Evolutionary conservation across 2,888 invertebrate species (phyloP).

Genomic region (Pilophorus perplexus): DNA sequence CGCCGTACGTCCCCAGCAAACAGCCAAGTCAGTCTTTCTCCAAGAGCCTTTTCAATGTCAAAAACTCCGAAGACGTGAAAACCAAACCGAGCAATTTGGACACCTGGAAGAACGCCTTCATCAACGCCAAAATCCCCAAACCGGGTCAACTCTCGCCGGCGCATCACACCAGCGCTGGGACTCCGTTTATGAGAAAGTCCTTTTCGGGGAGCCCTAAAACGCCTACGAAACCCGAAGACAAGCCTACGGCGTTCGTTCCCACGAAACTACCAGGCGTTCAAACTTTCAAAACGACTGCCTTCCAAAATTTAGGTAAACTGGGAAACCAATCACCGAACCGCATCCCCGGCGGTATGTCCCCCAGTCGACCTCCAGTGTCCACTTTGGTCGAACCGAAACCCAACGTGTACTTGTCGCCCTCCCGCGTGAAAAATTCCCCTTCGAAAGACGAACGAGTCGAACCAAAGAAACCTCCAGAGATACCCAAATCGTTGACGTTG

Average conservation of each 20-base stretch:
- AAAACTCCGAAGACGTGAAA: constrained; percentile 20
- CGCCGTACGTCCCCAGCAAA: constrained; percentile 8
- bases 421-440: constrained; percentile 16
- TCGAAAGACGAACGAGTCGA: constrained; percentile 32
- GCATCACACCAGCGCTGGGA: constrained; percentile 41
- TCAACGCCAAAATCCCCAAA: constrained; percentile 49
- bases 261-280: constrained; percentile 26
- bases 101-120: constrained; percentile 49
- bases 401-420: constrained; percentile 8
- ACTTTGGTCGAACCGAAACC: constrained; percentile 2
- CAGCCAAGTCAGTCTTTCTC: not conserved
- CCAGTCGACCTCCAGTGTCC: not conserved
- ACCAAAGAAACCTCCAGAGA: not conserved
- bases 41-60: constrained; percentile 6
- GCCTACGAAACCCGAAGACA: constrained; percentile 26
- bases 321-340: constrained; percentile 31
- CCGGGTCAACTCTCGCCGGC: constrained; percentile 46
- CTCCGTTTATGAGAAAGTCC: constrained; percentile 46
- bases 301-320: constrained; percentile 23
- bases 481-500: constrained; percentile 41
- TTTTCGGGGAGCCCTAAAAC: constrained; percentile 31
- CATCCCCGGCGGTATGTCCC: constrained; percentile 23
- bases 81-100: constrained; percentile 46
- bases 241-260: constrained; percentile 1
- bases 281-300: constrained; percentile 8